Evolutionary conservation across 2,113 vertebrate genomes (phyloP), one percentile per base, ranked within the genome.

Genomic region (Corapipo altera): DNA sequence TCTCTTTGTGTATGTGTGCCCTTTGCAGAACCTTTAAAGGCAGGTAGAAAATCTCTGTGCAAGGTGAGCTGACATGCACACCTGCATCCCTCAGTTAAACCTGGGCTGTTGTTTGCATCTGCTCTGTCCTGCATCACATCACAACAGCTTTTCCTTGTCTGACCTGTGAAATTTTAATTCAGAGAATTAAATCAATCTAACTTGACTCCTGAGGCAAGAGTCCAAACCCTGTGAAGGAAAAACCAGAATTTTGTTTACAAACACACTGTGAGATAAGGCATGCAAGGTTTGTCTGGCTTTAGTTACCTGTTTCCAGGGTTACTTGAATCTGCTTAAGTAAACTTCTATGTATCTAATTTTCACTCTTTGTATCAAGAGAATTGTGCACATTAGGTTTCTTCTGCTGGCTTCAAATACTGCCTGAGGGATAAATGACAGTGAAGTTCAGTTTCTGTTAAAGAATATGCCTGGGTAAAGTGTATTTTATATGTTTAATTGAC

Each of bases 291-390:
- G 70, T 22, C 65, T 94, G 80, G 57, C 61, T 64, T 78, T 84
- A n/a, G 57, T 49, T 85, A 72, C 94, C 69, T 92, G 77, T 92
- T 96, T 82, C 91, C 84, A 95, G 83, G 83, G 83, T 92, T 84
- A 86, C 86, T 84, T 52, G 55, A 85, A 87, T 95, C 52, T 95
- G 73, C 49, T 69, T 67, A 57, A 85, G 41, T 14, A 55, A 96
- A 89, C 57, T 57, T 90, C 72, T 8, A 1, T n/a, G 52, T 43
- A 85, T 85, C 87, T 54, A 24, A 92, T 89, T 87, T 69, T 76
- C 57, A 24, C 37, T 92, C 57, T 33, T 52, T 30, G 81, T 65
- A 64, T 69, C 61, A 27, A 54, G 44, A 92, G 74, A 87, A 61
- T 54, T 61, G 49, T 41, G 54, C 61, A 35, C 22, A 3, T 79